Evolutionary conservation across 2,113 vertebrate genomes (phyloP).

Genomic region (Grallaria varia): DNA sequence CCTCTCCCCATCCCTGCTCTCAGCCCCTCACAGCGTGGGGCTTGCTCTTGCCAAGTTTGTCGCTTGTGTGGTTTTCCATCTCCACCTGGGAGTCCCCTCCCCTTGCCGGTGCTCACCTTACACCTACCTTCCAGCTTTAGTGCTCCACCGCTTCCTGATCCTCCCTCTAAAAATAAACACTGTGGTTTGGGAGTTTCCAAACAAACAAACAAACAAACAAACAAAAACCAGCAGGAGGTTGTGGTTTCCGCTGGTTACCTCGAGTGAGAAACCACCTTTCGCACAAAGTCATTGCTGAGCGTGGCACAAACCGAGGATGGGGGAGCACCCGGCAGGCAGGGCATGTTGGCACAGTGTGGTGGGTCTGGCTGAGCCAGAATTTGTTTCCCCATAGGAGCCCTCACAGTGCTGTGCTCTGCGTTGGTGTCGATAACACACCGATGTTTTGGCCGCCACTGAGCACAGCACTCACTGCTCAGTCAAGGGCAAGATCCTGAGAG

Average conservation of each 20-base stretch:
- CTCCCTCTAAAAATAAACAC: not conserved
- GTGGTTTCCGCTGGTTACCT: not conserved
- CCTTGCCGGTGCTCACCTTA: not conserved
- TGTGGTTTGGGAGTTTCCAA: slow-evolving; percentile 16
- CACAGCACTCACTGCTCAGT: too few relatives aligned
- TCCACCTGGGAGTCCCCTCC: not conserved
- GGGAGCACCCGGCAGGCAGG: not conserved
- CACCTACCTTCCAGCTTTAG: not conserved
- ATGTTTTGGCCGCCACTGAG: too few relatives aligned
- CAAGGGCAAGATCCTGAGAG: too few relatives aligned
- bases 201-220: not conserved
- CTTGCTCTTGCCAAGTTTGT: not conserved
- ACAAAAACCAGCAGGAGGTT: not conserved
- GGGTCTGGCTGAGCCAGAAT: too few relatives aligned
- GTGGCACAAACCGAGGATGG: rapidly evolving
- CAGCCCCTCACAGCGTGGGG: not conserved
- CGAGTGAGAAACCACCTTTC: not conserved
- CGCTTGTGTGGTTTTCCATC: not conserved
- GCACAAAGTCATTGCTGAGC: rapidly evolving
- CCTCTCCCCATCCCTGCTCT: not conserved
- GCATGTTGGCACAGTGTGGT: not conserved
- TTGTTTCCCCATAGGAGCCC: too few relatives aligned
- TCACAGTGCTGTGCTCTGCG: too few relatives aligned
- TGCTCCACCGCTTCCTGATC: not conserved
- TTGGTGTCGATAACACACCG: too few relatives aligned